These are phyloP conservation scores for Indicator maculatus DNA, from an alignment of 2,113 vertebrate genomes.

Conservation along the genomic window DNA sequence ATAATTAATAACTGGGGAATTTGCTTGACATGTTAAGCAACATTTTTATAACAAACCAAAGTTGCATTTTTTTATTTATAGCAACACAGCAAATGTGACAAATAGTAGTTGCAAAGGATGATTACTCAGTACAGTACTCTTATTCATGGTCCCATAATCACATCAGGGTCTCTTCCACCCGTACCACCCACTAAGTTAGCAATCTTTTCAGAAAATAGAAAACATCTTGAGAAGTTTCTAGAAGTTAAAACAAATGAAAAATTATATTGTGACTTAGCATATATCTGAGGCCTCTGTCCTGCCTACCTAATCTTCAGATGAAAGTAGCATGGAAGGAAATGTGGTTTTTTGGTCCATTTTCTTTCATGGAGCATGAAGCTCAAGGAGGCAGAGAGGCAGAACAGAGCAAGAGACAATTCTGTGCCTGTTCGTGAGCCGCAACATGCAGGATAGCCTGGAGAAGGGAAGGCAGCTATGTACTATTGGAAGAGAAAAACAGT, in stretches of 20 bases:
- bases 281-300: background rate
- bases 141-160: background rate
- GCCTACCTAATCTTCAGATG: background rate
- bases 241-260: background rate
- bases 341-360: background rate
- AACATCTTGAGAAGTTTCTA: background rate
- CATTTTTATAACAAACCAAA: background rate
- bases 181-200: background rate
- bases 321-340: background rate
- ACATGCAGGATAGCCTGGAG: background rate
- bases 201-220: background rate
- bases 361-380: background rate
- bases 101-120: background rate
- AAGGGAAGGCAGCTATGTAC: background rate
- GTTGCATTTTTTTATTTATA: background rate
- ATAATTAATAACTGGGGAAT: background rate
- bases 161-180: background rate
- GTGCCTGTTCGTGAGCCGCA: fast-evolving
- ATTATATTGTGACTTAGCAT: background rate
- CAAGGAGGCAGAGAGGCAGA: background rate
- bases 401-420: background rate
- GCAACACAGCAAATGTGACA: background rate
- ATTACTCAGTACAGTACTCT: background rate
- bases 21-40: background rate
- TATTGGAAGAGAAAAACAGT: background rate